A percentile compares a stretch with the other conserved stretches of the same genome.
phyloP scores from a whole-genome alignment of 53 echinoderm and acorn worm genomes.

The Paelopatides confundens region DNA sequence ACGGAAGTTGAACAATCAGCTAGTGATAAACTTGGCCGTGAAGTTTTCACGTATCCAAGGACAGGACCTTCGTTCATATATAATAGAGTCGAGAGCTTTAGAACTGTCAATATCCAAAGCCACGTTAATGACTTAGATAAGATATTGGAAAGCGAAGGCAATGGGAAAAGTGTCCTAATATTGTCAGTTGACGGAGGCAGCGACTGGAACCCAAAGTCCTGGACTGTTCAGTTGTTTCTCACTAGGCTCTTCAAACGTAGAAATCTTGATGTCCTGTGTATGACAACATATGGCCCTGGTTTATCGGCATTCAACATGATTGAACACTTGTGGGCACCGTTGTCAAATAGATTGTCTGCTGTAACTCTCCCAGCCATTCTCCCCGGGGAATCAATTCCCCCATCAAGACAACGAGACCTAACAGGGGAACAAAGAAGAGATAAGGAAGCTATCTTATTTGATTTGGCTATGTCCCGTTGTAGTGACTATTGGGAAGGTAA shows the following conservation, averaged over 20 bases:
- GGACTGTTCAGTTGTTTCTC: no score
- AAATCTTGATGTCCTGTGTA: background rate
- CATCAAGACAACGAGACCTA: background rate
- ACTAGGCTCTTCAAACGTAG: background rate
- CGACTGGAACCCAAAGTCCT: no score
- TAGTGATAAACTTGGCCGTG: background rate
- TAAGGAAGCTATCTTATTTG: background rate
- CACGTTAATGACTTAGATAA: no score
- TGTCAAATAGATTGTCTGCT: background rate
- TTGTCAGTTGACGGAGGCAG: no score
- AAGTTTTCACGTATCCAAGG: background rate
- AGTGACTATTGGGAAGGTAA: background rate
- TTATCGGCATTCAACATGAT: background rate
- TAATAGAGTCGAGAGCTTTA: background rate
- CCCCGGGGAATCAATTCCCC: background rate
- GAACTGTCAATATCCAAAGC: no score
- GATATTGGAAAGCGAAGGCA: no score
- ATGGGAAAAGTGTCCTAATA: no score
- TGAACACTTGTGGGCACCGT: conserved; percentile 1
- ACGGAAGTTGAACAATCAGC: background rate
- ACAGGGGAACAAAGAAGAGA: background rate
- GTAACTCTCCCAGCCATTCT: background rate
- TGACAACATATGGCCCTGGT: background rate
- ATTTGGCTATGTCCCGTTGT: background rate
- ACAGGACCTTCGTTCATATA: background rate